Evolutionary conservation across 2,797 vertebrate genomes (phyloP).

Genomic region (Brachyalestes nurse): DNA sequence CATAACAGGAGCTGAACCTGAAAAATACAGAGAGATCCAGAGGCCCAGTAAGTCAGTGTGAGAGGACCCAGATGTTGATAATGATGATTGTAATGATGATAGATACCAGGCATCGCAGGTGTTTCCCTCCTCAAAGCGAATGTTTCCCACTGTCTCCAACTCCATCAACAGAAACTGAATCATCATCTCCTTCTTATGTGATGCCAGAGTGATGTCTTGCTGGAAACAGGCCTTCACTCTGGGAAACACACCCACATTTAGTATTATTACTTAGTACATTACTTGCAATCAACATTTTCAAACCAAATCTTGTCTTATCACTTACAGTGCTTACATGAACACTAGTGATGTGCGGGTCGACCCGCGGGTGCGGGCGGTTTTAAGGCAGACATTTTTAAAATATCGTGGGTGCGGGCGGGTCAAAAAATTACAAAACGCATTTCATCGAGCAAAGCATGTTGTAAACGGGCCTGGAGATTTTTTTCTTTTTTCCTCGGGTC

Average conservation of each 20-base stretch:
- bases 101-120: slow-evolving; percentile 79
- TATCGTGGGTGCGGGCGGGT: too few species aligned
- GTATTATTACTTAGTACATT: too few species aligned
- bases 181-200: slow-evolving; percentile 70
- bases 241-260: slow-evolving; percentile 12
- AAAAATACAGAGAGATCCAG: neutral
- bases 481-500: too few species aligned
- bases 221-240: slow-evolving; percentile 77
- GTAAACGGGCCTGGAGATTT: too few species aligned
- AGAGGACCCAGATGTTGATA: neutral
- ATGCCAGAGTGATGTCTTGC: slow-evolving; percentile 70
- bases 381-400: too few species aligned
- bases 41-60: neutral
- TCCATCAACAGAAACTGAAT: slow-evolving; percentile 81
- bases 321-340: too few species aligned
- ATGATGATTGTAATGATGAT: neutral
- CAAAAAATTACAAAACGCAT: too few species aligned
- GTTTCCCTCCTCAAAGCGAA: slow-evolving; percentile 85
- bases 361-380: too few species aligned
- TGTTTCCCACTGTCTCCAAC: slow-evolving; percentile 86
- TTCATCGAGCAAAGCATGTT: too few species aligned
- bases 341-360: too few species aligned
- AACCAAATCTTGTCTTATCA: too few species aligned
- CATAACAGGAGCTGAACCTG: slow-evolving; percentile 84
- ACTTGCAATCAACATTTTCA: too few species aligned